Base-by-base conservation (phyloP, 2,797 vertebrate species). In the Macroramphosus scolopax region DNA sequence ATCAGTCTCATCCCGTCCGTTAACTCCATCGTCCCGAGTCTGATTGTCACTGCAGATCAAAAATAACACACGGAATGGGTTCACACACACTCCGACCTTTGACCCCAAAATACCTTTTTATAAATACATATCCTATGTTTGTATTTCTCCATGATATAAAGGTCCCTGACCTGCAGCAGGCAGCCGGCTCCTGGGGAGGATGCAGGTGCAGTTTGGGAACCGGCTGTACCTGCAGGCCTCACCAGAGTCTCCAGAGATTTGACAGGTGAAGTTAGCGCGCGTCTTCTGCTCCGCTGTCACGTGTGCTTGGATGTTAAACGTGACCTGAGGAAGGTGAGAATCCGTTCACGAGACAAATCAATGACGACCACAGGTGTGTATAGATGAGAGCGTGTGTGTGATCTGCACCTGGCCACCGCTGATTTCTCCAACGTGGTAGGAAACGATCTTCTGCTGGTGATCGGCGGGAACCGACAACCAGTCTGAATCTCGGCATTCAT, bases 171-270 rank as follows among this genome's bases (percentile, higher is more conserved):
- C 84, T 55, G 50, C 16, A 20, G 20, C 5, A 28, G 64, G 44
- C 14, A 81, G 30, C 0, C 0, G 0, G 1, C 34, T 18, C 0
- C 26, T 20, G 6, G 41, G 2, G 2, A 88, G 46, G 11, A 1
- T 26, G 51, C 82, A 89, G 63, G 42, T 83, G 64, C 89, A 90
- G 5, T 46, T n/a, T 62, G 81, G 85, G 51, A 87, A 87, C 2
- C 14, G 14, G 2, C 4, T 15, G 5, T 0, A 0, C 0, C 0
- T 11, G 68, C 74, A 76, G 29, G 62, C 6, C 5, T 37, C 6
- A 5, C 1, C 4, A 0, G 15, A 32, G 8, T 0, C n/a, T 5
- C 0, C 0, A 3, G 1, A 22, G 46, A 87, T 77, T 0, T 39
- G 6, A 52, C 89, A 90, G 29, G 59, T 7, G 3, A 88, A 82